Conservation (phyloP, 2,113 vertebrate genomes). For the Caloenas nicobarica region DNA sequence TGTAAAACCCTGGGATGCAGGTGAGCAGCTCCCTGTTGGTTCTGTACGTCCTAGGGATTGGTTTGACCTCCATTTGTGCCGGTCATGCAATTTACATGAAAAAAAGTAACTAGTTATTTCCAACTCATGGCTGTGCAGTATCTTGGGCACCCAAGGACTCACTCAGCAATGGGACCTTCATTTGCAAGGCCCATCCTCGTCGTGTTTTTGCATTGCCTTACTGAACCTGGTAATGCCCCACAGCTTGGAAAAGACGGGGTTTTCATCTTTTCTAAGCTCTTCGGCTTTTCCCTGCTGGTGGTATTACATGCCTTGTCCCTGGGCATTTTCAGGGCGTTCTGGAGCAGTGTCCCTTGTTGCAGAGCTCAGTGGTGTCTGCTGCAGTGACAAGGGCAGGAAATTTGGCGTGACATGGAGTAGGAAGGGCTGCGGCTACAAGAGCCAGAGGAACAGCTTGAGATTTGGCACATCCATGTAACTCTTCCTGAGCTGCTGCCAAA, state of each 20-base stretch:
- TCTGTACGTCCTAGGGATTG: neutral
- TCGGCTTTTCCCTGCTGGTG: neutral
- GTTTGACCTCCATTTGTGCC: neutral
- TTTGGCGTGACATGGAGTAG: neutral
- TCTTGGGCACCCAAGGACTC: neutral
- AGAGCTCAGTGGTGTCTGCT: neutral
- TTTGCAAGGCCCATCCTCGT: neutral
- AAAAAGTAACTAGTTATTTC: neutral
- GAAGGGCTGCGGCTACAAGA: neutral
- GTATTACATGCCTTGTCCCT: neutral
- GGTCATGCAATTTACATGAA: neutral
- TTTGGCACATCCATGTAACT: neutral
- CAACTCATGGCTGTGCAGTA: neutral
- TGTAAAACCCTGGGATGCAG: neutral
- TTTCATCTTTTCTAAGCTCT: neutral
- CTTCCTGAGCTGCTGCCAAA: neutral
- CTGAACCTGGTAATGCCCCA: neutral
- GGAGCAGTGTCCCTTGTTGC: neutral
- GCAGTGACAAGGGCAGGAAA: neutral
- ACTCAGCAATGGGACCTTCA: neutral
- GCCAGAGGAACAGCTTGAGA: constrained; percentile 17
- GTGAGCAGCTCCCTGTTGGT: neutral
- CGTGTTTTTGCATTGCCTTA: neutral
- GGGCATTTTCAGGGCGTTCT: rapidly evolving
- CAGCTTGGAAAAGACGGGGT: neutral